Conservation (phyloP, 2,113 vertebrate species). For the Eudyptes chrysolophus region DNA sequence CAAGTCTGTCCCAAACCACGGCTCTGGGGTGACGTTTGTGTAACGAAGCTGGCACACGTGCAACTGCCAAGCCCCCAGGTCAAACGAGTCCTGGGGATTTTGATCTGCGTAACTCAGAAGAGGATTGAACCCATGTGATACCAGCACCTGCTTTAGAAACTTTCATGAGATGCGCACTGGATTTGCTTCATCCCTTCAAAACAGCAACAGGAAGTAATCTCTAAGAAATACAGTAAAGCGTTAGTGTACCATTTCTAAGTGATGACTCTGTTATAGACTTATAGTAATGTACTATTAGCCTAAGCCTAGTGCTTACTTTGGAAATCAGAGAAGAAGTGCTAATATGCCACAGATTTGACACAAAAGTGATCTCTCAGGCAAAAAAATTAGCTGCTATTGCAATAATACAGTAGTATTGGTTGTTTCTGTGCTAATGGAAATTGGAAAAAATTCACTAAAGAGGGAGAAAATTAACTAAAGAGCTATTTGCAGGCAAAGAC, state of each 20-base stretch:
- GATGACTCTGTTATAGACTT: not conserved
- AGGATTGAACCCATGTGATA: not conserved
- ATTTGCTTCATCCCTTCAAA: slow-evolving; percentile 13
- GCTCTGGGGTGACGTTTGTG: rapidly evolving
- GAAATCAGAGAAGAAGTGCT: not conserved
- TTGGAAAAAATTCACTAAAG: not conserved
- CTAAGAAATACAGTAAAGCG: not conserved
- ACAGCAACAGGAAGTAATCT: not conserved
- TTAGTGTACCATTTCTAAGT: not conserved
- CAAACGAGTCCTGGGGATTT: not conserved
- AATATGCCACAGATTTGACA: not conserved
- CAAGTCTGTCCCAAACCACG: rapidly evolving
- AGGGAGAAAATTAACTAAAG: not conserved
- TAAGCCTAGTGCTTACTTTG: not conserved
- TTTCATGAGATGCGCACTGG: not conserved
- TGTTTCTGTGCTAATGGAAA: not conserved
- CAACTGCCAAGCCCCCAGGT: not conserved
- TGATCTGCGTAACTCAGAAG: not conserved
- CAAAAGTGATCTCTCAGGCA: not conserved
- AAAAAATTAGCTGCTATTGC: not conserved
- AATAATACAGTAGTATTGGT: not conserved
- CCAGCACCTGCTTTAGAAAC: not conserved
- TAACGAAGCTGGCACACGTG: rapidly evolving
- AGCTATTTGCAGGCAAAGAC: not conserved
- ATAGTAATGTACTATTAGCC: not conserved